Conservation (phyloP, 2,797 vertebrate genomes). For the Podarcis siculus region DNA sequence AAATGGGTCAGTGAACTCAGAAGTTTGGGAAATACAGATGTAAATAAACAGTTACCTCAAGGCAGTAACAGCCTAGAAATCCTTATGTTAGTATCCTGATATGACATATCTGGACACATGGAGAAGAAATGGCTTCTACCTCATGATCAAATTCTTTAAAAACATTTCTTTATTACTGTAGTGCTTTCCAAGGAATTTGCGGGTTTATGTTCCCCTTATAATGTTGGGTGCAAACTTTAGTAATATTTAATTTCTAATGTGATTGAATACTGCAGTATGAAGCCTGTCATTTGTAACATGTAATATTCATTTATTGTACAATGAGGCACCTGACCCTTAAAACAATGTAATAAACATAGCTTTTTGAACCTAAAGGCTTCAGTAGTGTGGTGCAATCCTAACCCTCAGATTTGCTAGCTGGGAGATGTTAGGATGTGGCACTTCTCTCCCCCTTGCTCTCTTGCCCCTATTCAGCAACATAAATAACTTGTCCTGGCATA, state of each 20-base stretch:
- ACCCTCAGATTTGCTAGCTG: too few relatives aligned
- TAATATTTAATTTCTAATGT: too few relatives aligned
- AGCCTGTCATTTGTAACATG: not conserved
- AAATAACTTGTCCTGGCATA: too few relatives aligned
- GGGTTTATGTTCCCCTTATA: not conserved
- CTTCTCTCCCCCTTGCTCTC: too few relatives aligned
- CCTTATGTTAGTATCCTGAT: not conserved
- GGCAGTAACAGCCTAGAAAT: not conserved
- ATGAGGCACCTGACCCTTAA: not conserved
- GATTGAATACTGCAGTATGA: not conserved
- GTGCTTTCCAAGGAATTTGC: not conserved
- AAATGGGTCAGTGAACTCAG: too few relatives aligned
- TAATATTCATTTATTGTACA: not conserved
- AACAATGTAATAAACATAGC: not conserved
- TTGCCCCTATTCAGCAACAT: too few relatives aligned
- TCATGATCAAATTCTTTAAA: not conserved
- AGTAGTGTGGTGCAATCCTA: not conserved
- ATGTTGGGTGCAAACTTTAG: not conserved
- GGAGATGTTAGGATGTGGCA: too few relatives aligned
- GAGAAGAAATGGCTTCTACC: not conserved
- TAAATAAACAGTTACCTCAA: not conserved
- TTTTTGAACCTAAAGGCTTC: not conserved
- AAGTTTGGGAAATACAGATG: too few relatives aligned
- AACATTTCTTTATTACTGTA: not conserved
- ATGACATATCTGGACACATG: not conserved